Evolutionary conservation across 2,797 vertebrate species (phyloP).

Genomic region (Remorina albescens): DNA sequence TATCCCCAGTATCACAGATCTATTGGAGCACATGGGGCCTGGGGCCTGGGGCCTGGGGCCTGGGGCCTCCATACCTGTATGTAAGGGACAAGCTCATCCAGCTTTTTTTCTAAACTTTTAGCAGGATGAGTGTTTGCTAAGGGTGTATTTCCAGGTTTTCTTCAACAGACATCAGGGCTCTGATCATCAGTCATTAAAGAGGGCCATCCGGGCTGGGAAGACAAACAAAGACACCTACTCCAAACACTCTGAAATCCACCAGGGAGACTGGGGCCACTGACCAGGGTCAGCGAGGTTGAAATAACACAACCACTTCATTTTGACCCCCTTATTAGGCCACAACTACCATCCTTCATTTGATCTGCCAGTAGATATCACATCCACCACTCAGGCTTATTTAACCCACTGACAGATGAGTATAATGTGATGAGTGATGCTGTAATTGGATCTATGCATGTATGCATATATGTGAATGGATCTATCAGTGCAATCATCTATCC

Average conservation of each 20-base stretch:
- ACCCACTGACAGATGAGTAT: conserved; percentile 48
- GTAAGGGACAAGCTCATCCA: conserved; percentile 45
- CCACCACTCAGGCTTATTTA: conserved; percentile 37
- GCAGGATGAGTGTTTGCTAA: conserved; percentile 77
- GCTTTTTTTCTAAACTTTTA: conserved; percentile 49
- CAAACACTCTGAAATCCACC: conserved; percentile 65
- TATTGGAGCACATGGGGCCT: conserved; percentile 43
- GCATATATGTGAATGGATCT: conserved; percentile 2
- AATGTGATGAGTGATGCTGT: too few relatives aligned
- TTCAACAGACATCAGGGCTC: conserved; percentile 53
- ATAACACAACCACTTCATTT: conserved; percentile 77
- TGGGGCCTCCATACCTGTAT: neutral
- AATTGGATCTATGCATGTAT: conserved; percentile 15
- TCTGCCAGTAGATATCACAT: conserved; percentile 71
- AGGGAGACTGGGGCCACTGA: conserved; percentile 46
- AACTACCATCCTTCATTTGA: conserved; percentile 77
- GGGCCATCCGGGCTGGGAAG: conserved; percentile 64
- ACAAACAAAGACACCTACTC: conserved; percentile 82
- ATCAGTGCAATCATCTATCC: conserved; percentile 3
- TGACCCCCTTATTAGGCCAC: conserved; percentile 74
- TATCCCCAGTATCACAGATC: conserved; percentile 14
- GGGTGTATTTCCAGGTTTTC: conserved; percentile 39
- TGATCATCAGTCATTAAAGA: conserved; percentile 81
- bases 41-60: conserved; percentile 15
- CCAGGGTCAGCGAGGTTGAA: conserved; percentile 84